Conservation (phyloP, 1,140 invertebrate species). For the Bombus haemorrhoidalis region DNA sequence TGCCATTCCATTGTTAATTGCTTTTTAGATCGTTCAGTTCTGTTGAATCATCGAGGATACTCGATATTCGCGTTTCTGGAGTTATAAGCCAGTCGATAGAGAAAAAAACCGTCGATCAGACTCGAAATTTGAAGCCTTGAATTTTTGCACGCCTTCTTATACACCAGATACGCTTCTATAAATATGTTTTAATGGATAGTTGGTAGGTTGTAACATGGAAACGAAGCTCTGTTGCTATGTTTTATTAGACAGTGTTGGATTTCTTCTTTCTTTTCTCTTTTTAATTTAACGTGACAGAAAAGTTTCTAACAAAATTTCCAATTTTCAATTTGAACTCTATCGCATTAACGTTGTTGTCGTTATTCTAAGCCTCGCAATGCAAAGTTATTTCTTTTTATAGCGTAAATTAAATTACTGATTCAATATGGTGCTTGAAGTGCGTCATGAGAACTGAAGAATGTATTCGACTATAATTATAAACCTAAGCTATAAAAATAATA, state of each 20-base stretch:
- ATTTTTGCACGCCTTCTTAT: constrained; percentile 5
- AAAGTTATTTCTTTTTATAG: too few species aligned
- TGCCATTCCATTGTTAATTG: constrained; percentile 46
- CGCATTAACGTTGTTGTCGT: too few species aligned
- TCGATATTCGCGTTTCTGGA: not conserved
- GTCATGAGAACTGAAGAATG: too few species aligned
- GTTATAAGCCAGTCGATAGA: too few species aligned
- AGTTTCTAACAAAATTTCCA: not conserved
- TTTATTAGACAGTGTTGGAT: not conserved
- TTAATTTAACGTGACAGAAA: not conserved
- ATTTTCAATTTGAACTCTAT: too few species aligned
- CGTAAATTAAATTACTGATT: too few species aligned
- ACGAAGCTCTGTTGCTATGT: not conserved
- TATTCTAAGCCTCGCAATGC: too few species aligned
- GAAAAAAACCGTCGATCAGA: not conserved
- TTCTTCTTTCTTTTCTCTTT: not conserved
- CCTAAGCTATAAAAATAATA: too few species aligned
- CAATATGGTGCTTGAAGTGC: too few species aligned
- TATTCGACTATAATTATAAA: too few species aligned
- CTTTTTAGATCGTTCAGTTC: constrained; percentile 9
- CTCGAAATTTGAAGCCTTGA: not conserved
- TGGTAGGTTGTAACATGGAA: not conserved
- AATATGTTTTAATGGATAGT: not conserved
- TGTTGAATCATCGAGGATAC: not conserved
- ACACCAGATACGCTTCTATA: not conserved